A percentile compares a stretch with the other conserved stretches of the same genome.
Conservation (phyloP, 2,113 vertebrate genomes). For the Murina feae region DNA sequence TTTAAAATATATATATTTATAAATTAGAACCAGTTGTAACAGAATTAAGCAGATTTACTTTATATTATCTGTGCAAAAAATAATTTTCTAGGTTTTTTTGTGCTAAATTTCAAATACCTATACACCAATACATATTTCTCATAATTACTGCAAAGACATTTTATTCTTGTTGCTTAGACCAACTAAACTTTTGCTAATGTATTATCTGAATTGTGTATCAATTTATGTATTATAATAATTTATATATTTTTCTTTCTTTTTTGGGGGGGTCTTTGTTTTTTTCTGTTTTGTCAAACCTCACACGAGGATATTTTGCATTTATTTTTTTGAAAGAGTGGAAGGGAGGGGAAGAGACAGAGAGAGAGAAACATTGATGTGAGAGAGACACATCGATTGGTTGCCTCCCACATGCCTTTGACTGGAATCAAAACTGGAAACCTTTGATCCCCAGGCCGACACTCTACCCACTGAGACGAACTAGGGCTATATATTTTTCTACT, state of each 20-base stretch:
- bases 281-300: no score
- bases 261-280: no score
- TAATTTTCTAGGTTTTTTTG: not conserved
- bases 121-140: not conserved
- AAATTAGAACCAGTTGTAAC: constrained; percentile 5
- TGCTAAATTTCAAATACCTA: constrained; percentile 26
- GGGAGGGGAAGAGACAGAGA: no score
- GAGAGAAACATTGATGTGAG: no score
- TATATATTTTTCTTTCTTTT: not conserved
- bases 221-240: not conserved
- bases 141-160: constrained; percentile 3
- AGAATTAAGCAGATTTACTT: not conserved
- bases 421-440: no score
- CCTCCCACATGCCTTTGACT: no score
- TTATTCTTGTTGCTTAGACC: not conserved
- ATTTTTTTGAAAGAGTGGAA: no score
- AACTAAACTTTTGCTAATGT: not conserved
- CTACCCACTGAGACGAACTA: no score
- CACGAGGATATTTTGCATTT: no score
- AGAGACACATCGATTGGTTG: no score
- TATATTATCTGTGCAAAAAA: not conserved
- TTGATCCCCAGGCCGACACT: no score
- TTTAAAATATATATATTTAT: not conserved
- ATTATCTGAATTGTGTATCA: not conserved
- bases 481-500: not conserved